phyloP scores from a whole-genome alignment of 2,888 invertebrate genomes.

The Acanthosoma haemorrhoidale region DNA sequence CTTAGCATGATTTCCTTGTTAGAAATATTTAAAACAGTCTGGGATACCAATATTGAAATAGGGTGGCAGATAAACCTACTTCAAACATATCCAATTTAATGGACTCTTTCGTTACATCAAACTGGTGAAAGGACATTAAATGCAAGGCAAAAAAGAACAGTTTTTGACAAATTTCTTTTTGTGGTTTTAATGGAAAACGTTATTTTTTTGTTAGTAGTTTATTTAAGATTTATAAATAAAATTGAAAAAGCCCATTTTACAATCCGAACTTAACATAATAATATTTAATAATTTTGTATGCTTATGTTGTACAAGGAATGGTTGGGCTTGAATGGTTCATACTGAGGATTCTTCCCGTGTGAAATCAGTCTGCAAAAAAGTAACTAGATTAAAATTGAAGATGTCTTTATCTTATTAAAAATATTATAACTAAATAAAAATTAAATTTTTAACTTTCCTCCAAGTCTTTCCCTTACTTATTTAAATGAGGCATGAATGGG shows the following conservation, averaged over 20 bases:
- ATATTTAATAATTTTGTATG: constrained; percentile 27
- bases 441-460: neutral
- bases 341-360: constrained; percentile 27
- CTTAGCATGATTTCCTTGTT: no score
- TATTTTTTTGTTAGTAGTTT: neutral
- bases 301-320: constrained; percentile 24
- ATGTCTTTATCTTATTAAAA: neutral
- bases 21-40: no score
- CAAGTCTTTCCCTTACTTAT: neutral
- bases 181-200: no score
- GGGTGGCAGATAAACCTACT: no score
- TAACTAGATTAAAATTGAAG: constrained; percentile 18
- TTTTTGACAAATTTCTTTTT: no score
- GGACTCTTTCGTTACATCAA: neutral
- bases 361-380: constrained; percentile 30
- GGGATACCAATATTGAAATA: no score
- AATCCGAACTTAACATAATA: neutral
- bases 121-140: no score
- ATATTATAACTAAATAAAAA: neutral
- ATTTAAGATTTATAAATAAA: neutral
- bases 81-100: neutral
- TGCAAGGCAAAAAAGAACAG: no score
- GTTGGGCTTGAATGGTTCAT: constrained; percentile 28
- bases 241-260: constrained; percentile 29
- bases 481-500: neutral